Base-by-base conservation (phyloP, 53 echinoderm and acorn worm genomes). In the Glandiceps talaboti region DNA sequence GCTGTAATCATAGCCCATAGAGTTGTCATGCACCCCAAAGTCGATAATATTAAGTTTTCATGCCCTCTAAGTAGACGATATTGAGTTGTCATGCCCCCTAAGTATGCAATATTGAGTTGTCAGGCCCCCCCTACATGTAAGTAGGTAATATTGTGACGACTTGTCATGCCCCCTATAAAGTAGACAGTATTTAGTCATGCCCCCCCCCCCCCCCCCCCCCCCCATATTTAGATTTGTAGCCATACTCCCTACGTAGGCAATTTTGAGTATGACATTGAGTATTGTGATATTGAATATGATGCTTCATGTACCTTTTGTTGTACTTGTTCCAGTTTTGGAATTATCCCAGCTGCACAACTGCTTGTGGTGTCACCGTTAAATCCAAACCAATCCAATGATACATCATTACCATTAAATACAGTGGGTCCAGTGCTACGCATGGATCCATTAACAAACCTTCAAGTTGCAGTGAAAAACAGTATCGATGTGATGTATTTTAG, bases 401-500 rank as follows among this genome's bases (percentile, higher is more conserved):
- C 82, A 33, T 77, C 91, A 14, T 75, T 93, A 27, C 89, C 83
- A 0, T 79, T 96, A 76, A 90, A 82, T 28, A 81, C 87, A 75
- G 82, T 81, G 14, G 87, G 90, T 0, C 88, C 86, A 28, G 81
- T 91, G 14, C 97, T 91, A 80, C 81, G 81, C 1, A 96, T 96
- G 97, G 89, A 91, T n/a, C 97, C 97, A 12, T 85, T 96, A 6
- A 89, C 81, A 79, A 89, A 82, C 82, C 80, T 93, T 1, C 97
- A 96, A 78, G 91, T 96, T 1, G 93, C 97, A 30, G 76, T 93
- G 74, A 91, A 93, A 75, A 93, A 96, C 86, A 91, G 82, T 82
- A 93, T 93, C 27, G 93, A 96, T 77, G 93, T 96, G 81, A 83
- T 96, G 75, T 93, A 93, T 85, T 93, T 93, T 84, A 91, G 93